Evolutionary conservation across 2,113 vertebrate genomes (phyloP).

Genomic region (Syngnathus floridae): DNA sequence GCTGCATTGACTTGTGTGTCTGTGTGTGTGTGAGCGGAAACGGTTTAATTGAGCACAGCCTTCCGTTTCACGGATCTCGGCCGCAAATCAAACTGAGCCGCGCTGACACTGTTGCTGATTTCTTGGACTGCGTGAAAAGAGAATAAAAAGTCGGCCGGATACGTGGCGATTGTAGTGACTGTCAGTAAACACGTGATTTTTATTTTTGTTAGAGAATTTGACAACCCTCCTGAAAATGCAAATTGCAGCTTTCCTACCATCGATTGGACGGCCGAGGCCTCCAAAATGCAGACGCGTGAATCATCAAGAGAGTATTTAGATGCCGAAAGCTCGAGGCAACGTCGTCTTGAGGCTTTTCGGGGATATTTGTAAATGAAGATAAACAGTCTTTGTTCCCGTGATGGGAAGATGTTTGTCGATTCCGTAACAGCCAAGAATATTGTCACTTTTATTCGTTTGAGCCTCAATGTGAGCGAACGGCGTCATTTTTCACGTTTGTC

Average conservation of each 20-base stretch:
- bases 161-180: background rate
- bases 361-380: background rate
- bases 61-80: constrained; percentile 70
- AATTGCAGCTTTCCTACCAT: background rate
- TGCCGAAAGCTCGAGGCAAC: background rate
- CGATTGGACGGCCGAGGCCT: background rate
- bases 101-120: constrained; percentile 1
- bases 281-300: background rate
- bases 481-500: constrained; percentile 1
- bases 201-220: background rate
- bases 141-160: background rate
- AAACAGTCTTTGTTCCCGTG: background rate
- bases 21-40: constrained; percentile 64
- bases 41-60: constrained; percentile 80
- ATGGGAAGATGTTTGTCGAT: too few species aligned
- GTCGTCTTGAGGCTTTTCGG: background rate
- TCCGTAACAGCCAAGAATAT: background rate
- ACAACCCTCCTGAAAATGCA: background rate
- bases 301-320: background rate
- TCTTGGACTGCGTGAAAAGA: background rate
- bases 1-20: constrained; percentile 62
- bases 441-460: background rate
- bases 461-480: background rate
- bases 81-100: constrained; percentile 60
- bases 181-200: background rate